Percentiles rank a stretch among this genome's conserved stretches.
phyloP scores from a whole-genome alignment of 2,797 vertebrate genomes.

The Phylloscopus collybita region DNA sequence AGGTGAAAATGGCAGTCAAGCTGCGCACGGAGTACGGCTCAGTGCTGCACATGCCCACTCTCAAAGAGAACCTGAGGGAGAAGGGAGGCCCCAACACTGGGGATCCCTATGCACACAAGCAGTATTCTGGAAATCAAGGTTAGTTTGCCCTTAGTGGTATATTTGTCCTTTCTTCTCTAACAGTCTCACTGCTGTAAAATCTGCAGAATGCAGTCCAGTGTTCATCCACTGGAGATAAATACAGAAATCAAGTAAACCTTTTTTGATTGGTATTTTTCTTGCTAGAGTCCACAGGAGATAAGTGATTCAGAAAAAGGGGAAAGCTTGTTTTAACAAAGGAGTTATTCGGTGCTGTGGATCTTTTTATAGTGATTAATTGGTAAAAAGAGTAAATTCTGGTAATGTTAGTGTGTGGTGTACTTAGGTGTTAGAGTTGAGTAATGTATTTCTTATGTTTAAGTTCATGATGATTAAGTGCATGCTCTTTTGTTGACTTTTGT shows the following conservation, averaged over 20 bases:
- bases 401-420: fast-evolving
- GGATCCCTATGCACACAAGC: slow-evolving; percentile 80
- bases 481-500: not conserved
- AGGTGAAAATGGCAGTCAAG: slow-evolving; percentile 90
- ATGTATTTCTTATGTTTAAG: not conserved
- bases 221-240: not conserved
- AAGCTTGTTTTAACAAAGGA: not conserved
- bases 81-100: slow-evolving; percentile 72
- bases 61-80: slow-evolving; percentile 89
- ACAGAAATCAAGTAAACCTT: not conserved
- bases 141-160: not conserved
- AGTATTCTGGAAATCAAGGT: slow-evolving; percentile 86
- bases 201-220: not conserved
- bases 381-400: not conserved
- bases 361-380: not conserved
- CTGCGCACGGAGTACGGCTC: slow-evolving; percentile 88
- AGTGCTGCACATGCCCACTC: slow-evolving; percentile 92
- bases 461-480: not conserved
- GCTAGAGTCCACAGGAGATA: not conserved
- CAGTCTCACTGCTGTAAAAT: not conserved
- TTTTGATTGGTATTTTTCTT: not conserved
- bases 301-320: not conserved
- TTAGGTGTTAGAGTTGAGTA: not conserved
- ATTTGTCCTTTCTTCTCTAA: not conserved
- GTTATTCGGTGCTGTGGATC: not conserved